Conservation (phyloP, 2,888 invertebrate species). For the Amiota communis region DNA sequence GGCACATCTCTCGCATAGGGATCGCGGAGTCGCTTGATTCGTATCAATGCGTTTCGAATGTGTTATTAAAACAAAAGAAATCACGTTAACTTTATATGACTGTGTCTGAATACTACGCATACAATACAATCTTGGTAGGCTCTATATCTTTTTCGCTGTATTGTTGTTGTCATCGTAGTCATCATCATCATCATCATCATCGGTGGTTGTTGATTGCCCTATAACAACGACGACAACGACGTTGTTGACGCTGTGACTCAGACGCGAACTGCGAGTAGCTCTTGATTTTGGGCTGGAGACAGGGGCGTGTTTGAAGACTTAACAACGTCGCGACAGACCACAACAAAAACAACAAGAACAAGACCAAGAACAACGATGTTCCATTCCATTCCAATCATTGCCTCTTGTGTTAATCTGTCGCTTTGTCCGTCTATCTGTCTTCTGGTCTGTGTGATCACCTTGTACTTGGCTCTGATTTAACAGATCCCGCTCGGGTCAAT, state of each 20-base stretch:
- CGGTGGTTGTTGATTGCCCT: too few species aligned
- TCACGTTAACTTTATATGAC: slow-evolving; percentile 53
- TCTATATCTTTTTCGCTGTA: too few species aligned
- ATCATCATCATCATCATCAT: too few species aligned
- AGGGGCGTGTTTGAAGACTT: slow-evolving; percentile 66
- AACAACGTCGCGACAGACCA: slow-evolving; percentile 64
- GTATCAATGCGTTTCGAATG: slow-evolving; percentile 26
- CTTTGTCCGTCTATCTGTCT: neutral
- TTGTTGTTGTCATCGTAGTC: neutral
- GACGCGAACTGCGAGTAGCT: slow-evolving; percentile 46
- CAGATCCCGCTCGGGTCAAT: slow-evolving; percentile 21
- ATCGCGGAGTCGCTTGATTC: slow-evolving; percentile 38
- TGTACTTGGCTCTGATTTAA: slow-evolving; percentile 3
- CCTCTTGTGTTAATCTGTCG: slow-evolving; percentile 18
- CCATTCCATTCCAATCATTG: slow-evolving; percentile 19
- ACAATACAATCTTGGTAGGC: neutral
- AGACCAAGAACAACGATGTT: slow-evolving; percentile 27
- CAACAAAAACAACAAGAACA: slow-evolving; percentile 37
- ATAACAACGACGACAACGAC: too few species aligned
- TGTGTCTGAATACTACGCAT: neutral
- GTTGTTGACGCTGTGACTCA: slow-evolving; percentile 34
- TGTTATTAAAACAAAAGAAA: slow-evolving; percentile 46
- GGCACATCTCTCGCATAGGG: slow-evolving; percentile 40
- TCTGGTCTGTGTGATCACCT: neutral
- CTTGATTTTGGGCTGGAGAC: slow-evolving; percentile 59